A percentile compares a stretch with the other conserved stretches of the same genome.
Conservation (phyloP, 1,140 invertebrate species). For the Drosophila rufa region DNA sequence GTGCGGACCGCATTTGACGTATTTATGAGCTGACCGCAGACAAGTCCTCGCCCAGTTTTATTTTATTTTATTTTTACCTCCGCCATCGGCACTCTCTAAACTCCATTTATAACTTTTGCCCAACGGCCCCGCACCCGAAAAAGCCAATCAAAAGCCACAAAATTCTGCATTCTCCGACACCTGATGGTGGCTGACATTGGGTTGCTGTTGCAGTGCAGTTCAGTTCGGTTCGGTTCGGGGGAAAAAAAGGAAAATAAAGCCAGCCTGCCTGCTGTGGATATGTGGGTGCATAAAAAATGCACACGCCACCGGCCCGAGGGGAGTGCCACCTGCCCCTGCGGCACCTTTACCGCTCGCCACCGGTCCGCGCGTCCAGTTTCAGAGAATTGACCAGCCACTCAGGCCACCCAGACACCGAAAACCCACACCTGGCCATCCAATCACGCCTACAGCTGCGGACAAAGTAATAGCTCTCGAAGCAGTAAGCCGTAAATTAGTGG, state of each 20-base stretch:
- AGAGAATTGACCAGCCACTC: slow-evolving; percentile 62
- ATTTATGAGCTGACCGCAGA: slow-evolving; percentile 77
- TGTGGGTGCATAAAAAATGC: slow-evolving; percentile 81
- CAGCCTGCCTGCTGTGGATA: slow-evolving; percentile 72
- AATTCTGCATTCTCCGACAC: slow-evolving; percentile 69
- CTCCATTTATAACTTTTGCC: slow-evolving; percentile 72
- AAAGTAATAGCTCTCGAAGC: background rate
- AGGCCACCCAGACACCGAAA: slow-evolving; percentile 5
- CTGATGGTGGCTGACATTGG: slow-evolving; percentile 36
- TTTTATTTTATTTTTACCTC: slow-evolving; percentile 4
- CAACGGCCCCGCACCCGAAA: slow-evolving; percentile 26
- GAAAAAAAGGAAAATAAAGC: slow-evolving; percentile 28
- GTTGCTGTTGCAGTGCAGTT: slow-evolving; percentile 11
- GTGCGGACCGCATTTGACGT: slow-evolving; percentile 49
- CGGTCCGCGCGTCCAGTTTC: slow-evolving; percentile 26
- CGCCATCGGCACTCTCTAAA: slow-evolving; percentile 50
- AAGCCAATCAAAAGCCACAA: slow-evolving; percentile 79
- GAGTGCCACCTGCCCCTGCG: slow-evolving; percentile 42
- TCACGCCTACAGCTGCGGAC: slow-evolving; percentile 28
- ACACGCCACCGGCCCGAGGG: slow-evolving; percentile 40
- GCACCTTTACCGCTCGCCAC: slow-evolving; percentile 21
- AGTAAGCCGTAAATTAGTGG: background rate
- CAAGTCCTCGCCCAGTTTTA: slow-evolving; percentile 19
- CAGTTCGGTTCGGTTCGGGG: background rate
- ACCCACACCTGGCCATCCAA: slow-evolving; percentile 8